Evolutionary conservation across 2,797 vertebrate genomes (phyloP), one percentile per base, ranked within the genome.

Genomic region (Calcarius lapponicus): DNA sequence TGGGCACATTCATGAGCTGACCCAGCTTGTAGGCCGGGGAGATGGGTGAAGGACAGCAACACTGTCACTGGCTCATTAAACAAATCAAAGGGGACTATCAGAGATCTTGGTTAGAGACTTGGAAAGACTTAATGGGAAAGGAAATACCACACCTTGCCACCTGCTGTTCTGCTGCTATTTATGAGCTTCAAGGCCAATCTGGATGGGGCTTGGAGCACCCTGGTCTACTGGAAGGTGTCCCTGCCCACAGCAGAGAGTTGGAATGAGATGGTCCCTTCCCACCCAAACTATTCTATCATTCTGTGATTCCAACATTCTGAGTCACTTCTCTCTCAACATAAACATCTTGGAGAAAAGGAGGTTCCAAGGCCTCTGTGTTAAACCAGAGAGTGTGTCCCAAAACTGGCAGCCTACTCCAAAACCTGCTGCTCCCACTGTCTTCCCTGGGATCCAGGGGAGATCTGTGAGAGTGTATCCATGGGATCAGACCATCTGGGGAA

Each of bases 371-470:
- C 45, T 43, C 51, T 1, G 3, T 32, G 25, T 82, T 40, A 56
- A 86, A 62, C 22, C 13, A 43, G 34, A 87, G 24, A 62, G 11
- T 1, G 2, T 4, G 28, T 31, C 56, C 31, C 38, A 24, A 50
- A 58, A 32, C 5, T 1, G 3, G 54, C 69, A 80, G 47, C 50
- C 47, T 61, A 22, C 28, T 65, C 42, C 1, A 2, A 36, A 2
- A 42, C 22, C 28, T 2, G 2, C 80, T 45, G 64, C 47, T 36
- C 22, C 57, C 11, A 13, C 19, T 24, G 13, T 22, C 67, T 31
- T 38, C 17, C 8, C 26, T 1, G 2, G 50, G 11, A 51, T 9
- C 1, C 2, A 1, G 31, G 28, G 7, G 2, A 28, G 24, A 61
- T 22, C 42, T 28, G 28, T 38, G 61, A 45, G 22, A 22, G 29